Evolutionary conservation across 2,888 invertebrate species (phyloP), one percentile per base, ranked within the genome.

Genomic region (Xylota sylvarum): DNA sequence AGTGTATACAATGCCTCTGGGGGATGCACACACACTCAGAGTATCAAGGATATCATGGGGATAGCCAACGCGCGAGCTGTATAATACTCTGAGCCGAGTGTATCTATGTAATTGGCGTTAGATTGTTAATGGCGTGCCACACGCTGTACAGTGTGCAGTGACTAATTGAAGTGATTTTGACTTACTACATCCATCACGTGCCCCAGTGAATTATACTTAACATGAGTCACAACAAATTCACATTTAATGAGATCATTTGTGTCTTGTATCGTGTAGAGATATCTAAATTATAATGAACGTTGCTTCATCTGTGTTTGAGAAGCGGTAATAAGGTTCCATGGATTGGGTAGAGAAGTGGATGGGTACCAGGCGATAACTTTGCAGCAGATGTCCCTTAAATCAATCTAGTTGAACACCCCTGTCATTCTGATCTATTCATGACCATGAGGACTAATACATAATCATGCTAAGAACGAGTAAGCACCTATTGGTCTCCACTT

Each of bases 91-190:
- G n/a, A 35, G 50, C 23, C 14, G 37, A 56, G 30, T 81, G 19
- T 23, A 23, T 23, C 1, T 23, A 23, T 23, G 23, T 70, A 58
- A 77, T 70, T 77, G 70, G 77, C 32, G 77, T 82, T 77, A 69
- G 56, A 77, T 77, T 70, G 77, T 82, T 77, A 82, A 82, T 82
- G 82, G 70, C 46, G 2, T 50, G 27, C 62, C 30, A 56, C 55
- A 70, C 46, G 50, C 37, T 72, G 30, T 43, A 43, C 56, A 35
- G 7, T 35, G 35, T 35, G 64, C 17, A 64, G 17, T 35, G 48
- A 70, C 82, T 82, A 82, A 82, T 82, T 82, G 58, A 70, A 77
- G 56, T 70, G 70, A 65, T 64, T 77, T 77, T 70, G 64, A 70
- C 70, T 14, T 56, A 30, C 9, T 30, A 69, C 23, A 69, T 74